Evolutionary conservation across 2,797 vertebrate species (phyloP).

Genomic region (Protosalanx chinensis): DNA sequence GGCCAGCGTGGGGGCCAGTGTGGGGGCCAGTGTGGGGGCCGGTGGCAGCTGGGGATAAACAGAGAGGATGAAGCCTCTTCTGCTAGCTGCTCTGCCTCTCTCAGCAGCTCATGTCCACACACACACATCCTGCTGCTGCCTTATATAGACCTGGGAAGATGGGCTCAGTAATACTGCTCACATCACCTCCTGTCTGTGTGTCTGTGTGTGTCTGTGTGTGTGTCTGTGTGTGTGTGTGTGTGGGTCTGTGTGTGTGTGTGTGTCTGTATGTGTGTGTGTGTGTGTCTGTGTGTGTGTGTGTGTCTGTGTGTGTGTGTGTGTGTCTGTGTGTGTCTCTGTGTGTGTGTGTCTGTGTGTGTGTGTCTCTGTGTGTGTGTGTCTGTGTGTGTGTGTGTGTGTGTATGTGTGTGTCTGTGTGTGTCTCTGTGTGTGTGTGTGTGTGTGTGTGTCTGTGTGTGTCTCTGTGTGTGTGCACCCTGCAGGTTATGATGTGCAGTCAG

Average conservation of each 20-base stretch:
- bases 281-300: conserved; percentile 2
- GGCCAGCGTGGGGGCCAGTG: too few relatives aligned
- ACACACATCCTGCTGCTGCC: background rate
- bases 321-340: background rate
- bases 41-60: conserved; percentile 25
- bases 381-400: conserved; percentile 13
- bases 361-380: conserved; percentile 10
- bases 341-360: background rate
- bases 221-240: background rate
- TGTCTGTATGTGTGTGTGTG: conserved; percentile 7
- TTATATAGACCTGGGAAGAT: background rate
- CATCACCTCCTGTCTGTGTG: background rate
- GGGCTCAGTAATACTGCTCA: background rate
- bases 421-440: conserved; percentile 2
- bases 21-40: too few relatives aligned
- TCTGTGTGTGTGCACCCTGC: conserved; percentile 20
- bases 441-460: conserved; percentile 11
- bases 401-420: conserved; percentile 10
- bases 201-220: background rate
- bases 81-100: background rate
- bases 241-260: background rate
- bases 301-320: background rate
- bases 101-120: background rate
- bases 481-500: conserved; percentile 94
- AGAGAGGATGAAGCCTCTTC: conserved; percentile 6